A percentile compares a stretch with the other conserved stretches of the same genome.
phyloP scores from a whole-genome alignment of 2,888 invertebrate species.

The Drosophila lacicola region DNA sequence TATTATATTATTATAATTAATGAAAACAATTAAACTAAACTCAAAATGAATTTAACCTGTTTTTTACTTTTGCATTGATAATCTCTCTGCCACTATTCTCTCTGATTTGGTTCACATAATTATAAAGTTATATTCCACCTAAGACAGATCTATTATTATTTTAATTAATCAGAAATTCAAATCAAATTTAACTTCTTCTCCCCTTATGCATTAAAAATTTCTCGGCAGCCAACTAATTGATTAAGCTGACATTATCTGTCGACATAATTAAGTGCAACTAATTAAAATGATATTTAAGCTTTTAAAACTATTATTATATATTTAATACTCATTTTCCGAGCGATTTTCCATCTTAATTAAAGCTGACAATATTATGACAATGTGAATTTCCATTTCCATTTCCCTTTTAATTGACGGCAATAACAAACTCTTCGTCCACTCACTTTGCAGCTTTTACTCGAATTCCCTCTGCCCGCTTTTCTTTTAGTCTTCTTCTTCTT shows the following conservation, averaged over 20 bases:
- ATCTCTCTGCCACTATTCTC: no score
- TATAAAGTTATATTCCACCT: no score
- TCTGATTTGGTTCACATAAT: no score
- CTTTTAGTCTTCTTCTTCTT: neutral
- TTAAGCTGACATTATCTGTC: neutral
- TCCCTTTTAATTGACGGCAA: conserved; percentile 37
- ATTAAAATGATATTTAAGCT: neutral
- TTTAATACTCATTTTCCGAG: neutral
- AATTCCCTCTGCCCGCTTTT: neutral
- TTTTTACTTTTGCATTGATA: no score
- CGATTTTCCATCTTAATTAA: conserved; percentile 5
- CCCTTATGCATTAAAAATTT: neutral
- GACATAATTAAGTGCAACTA: neutral
- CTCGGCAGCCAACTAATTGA: no score
- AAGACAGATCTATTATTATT: no score
- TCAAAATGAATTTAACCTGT: no score
- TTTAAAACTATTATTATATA: neutral
- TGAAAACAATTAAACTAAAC: no score
- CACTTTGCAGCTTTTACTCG: neutral
- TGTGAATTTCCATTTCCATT: conserved; percentile 4
- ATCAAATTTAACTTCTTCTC: no score
- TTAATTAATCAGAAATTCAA: no score
- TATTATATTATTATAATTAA: no score
- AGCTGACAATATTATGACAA: neutral
- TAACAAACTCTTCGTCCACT: conserved; percentile 33